phyloP scores from a whole-genome alignment of 1,140 invertebrate species.

The Polypedilum vanderplanki region DNA sequence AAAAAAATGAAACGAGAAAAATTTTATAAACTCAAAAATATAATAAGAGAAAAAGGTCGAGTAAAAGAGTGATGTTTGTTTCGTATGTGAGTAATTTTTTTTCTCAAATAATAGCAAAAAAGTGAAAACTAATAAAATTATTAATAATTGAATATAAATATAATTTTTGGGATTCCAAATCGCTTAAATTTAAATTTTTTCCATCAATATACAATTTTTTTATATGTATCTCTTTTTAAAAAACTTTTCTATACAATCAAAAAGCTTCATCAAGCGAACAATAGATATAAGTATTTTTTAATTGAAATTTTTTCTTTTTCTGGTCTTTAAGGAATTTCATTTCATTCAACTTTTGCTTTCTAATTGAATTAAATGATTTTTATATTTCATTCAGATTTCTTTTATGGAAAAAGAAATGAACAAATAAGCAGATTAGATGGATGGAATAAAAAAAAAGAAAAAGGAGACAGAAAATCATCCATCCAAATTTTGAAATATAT shows the following conservation, averaged over 20 bases:
- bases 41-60: too few species aligned
- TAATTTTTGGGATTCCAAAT: slow-evolving; percentile 15
- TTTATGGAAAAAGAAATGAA: not conserved
- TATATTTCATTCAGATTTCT: not conserved
- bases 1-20: not conserved
- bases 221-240: too few species aligned
- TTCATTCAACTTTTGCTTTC: not conserved
- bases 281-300: not conserved
- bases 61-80: not conserved
- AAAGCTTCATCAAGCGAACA: slow-evolving; percentile 10
- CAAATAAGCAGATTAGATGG: not conserved
- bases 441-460: not conserved
- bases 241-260: not conserved
- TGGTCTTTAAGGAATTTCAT: not conserved
- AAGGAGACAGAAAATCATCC: not conserved
- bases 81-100: not conserved
- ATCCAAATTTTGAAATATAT: not conserved
- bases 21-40: too few species aligned
- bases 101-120: slow-evolving; percentile 14
- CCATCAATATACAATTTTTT: slow-evolving; percentile 6
- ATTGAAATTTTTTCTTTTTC: not conserved
- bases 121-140: not conserved
- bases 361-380: not conserved
- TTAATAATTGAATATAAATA: not conserved
- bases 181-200: slow-evolving; percentile 1